Evolutionary conservation across 2,888 invertebrate species (phyloP), one percentile per base, ranked within the genome.

Genomic region (Disparrhopalites patrizii): DNA sequence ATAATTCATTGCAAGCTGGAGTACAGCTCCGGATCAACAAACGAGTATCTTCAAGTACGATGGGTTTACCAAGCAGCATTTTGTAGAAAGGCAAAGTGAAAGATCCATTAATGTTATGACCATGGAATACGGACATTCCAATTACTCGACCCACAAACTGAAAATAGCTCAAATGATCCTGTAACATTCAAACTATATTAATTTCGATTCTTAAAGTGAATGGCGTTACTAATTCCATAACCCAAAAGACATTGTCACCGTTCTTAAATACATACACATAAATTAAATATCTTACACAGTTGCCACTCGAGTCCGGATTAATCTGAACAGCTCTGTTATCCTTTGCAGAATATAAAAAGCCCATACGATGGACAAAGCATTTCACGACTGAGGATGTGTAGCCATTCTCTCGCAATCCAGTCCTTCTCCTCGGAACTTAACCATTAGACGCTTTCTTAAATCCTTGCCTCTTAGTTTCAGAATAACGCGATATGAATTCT

Each of bases 381-480:
- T 81, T 97, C 96, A 60, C 94, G 86, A 1, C 95, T 95, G 30
- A 97, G 81, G 51, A 97, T 82, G 79, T 95, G 95, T 13, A 97
- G 84, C 97, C 97, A 97, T 80, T 97, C 97, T 18, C 97, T 84
- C 0, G 96, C 95, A 10, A 82, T 97, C 96, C n/a, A 97, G 81
- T 0, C 97, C 97, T 79, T 97, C 97, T 8, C 91, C 91, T 57
- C 92, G 87, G 80, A 97, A 97, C 81, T 96, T 97, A 54, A 97
- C 95, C 87, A 96, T 91, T 68, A 97, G 83, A 70, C 96, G 85
- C 79, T 96, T 96, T 56, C 95, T 86, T 82, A 97, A 87, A 79
- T 97, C 97, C 81, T 96, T 96, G 73, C 94, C 90, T 76, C 94
- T 85, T 86, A 96, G 90, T 81, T 96, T 96, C 93, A 96, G 94